Conservation (phyloP, 2,797 vertebrate species). For the Brachyalestes nurse region DNA sequence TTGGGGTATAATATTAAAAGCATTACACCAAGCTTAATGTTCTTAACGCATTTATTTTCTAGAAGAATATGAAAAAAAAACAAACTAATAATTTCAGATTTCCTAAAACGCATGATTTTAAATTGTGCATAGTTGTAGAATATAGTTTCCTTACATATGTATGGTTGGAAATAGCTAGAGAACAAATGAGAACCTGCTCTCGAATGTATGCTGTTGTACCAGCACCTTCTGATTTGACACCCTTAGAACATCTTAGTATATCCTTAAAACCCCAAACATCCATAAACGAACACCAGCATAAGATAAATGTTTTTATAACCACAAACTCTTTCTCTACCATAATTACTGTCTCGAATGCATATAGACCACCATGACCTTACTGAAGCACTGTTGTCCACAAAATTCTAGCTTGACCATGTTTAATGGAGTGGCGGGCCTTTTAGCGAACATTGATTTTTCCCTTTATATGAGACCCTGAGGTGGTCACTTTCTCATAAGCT, state of each 20-base stretch:
- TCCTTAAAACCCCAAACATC: neutral
- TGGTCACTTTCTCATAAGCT: constrained; percentile 21
- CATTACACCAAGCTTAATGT: no score
- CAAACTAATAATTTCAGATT: no score
- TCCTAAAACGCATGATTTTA: no score
- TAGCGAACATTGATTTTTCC: constrained; percentile 27
- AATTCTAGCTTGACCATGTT: constrained; percentile 16
- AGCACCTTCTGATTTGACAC: neutral
- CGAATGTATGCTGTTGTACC: no score
- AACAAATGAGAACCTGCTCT: no score
- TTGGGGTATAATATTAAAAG: no score
- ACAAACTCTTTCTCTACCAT: neutral
- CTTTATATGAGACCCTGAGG: constrained; percentile 2
- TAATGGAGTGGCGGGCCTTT: constrained; percentile 37
- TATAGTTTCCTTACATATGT: no score
- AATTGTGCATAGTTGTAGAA: no score
- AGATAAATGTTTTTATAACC: neutral
- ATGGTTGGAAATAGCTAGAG: no score
- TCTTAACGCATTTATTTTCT: no score
- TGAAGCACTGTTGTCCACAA: neutral
- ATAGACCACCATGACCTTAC: neutral
- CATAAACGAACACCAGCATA: neutral
- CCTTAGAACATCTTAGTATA: neutral
- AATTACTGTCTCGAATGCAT: constrained; percentile 23
- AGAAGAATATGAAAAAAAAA: no score